Conservation (phyloP, 1,140 invertebrate genomes). For the Pomacea maculata region DNA sequence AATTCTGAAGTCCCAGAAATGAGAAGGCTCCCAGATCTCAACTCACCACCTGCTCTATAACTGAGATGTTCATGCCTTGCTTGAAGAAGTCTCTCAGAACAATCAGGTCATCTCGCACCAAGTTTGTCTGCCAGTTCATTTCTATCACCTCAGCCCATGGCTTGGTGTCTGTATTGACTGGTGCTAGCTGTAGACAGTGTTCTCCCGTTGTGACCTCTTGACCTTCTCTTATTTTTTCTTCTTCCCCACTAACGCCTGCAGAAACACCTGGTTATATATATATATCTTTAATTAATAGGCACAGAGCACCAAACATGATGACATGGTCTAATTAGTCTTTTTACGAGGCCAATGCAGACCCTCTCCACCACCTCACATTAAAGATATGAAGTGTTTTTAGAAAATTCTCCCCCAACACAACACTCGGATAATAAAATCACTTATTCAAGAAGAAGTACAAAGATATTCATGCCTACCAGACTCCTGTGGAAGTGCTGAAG, state of each 20-base stretch:
- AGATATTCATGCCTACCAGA: too few relatives aligned
- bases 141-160: constrained; percentile 57
- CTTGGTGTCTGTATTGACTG: constrained; percentile 41
- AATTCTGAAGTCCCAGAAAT: too few relatives aligned
- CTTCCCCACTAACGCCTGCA: constrained; percentile 1
- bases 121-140: constrained; percentile 48
- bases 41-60: constrained; percentile 60
- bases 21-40: neutral
- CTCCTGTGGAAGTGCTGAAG: too few relatives aligned
- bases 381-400: too few relatives aligned
- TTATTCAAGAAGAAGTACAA: too few relatives aligned
- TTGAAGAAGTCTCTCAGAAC: constrained; percentile 59
- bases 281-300: too few relatives aligned
- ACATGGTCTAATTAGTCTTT: too few relatives aligned
- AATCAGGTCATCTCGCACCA: constrained; percentile 54
- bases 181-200: constrained; percentile 16
- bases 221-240: constrained; percentile 3
- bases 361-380: too few relatives aligned
- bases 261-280: neutral
- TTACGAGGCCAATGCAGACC: too few relatives aligned
- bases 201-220: constrained; percentile 15
- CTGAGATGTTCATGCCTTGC: constrained; percentile 56
- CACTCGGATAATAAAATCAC: too few relatives aligned
- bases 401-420: too few relatives aligned
- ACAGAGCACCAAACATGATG: too few relatives aligned